Evolutionary conservation across 2,888 invertebrate species (phyloP), one percentile per base, ranked within the genome.

Genomic region (Drosophila kanekoi): DNA sequence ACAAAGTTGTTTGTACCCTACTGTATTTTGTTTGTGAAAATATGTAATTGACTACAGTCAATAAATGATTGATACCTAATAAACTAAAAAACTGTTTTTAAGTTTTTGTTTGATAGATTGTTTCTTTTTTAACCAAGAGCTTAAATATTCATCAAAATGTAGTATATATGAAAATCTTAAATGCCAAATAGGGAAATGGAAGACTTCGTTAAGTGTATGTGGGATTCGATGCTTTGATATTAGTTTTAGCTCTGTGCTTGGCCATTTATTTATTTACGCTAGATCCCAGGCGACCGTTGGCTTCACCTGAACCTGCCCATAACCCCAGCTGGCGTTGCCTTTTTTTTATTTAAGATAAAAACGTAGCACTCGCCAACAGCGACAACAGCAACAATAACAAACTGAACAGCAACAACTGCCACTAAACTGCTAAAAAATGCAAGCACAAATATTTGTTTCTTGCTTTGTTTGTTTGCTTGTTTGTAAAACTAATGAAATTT

Each of bases 341-440:
- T 74, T 81, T 20, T 18, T 33, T 44, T 53, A 65, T 63, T 79
- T 79, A 61, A 79, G 65, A 67, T 71, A 77, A 75, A 77, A 77
- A 60, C 54, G 62, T 60, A 70, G 70, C 47, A 58, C 69, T 81
- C 56, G 51, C 57, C 57, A 65, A 47, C 38, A 52, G 52, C 58
- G 38, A 60, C 54, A 56, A 57, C 64, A 56, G 54, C 41, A 61
- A 45, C 38, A 62, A 13, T 16, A 53, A 54, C 41, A 69, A 61
- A 32, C 28, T 35, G 20, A n/a, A 49, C 60, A 65, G 59, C 64
- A 81, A 70, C 69, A 63, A 63, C 71, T 68, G 70, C 61, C 58
- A 69, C 88, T 77, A 87, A 84, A 84, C 87, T 88, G 83, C 68
- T 88, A 83, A 84, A 84, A 87, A 88, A 88, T 84, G 72, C 83